Conservation (phyloP, 2,113 vertebrate species). For the Mellivora capensis region DNA sequence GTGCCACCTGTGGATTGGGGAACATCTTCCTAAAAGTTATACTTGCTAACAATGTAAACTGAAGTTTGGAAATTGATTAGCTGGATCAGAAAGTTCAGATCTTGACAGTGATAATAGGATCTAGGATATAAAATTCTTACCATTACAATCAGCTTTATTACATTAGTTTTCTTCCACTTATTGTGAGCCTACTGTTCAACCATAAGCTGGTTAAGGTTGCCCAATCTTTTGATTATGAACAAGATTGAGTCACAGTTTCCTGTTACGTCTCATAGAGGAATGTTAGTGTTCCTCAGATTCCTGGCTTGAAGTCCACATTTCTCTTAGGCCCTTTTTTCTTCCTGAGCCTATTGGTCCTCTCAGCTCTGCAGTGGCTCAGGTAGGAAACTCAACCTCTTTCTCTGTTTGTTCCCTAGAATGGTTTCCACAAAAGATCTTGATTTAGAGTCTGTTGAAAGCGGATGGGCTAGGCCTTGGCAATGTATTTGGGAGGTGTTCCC, state of each 20-base stretch:
- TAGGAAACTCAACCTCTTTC: background rate
- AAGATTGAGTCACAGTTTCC: background rate
- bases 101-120: background rate
- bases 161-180: background rate
- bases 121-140: background rate
- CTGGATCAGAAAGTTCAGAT: background rate
- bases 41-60: background rate
- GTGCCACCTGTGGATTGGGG: background rate
- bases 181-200: background rate
- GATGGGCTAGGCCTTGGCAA: background rate
- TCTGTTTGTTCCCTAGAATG: background rate
- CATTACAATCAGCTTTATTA: background rate
- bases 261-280: background rate
- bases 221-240: background rate
- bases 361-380: background rate
- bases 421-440: background rate
- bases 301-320: background rate
- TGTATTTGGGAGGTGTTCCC: background rate
- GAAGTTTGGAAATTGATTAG: background rate
- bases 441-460: background rate
- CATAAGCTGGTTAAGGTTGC: background rate
- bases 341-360: background rate
- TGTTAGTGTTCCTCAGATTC: fast-evolving
- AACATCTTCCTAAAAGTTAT: background rate
- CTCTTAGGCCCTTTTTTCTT: too few species aligned